Conservation (phyloP, 2,113 vertebrate genomes). For the Corynorhinus townsendii region DNA sequence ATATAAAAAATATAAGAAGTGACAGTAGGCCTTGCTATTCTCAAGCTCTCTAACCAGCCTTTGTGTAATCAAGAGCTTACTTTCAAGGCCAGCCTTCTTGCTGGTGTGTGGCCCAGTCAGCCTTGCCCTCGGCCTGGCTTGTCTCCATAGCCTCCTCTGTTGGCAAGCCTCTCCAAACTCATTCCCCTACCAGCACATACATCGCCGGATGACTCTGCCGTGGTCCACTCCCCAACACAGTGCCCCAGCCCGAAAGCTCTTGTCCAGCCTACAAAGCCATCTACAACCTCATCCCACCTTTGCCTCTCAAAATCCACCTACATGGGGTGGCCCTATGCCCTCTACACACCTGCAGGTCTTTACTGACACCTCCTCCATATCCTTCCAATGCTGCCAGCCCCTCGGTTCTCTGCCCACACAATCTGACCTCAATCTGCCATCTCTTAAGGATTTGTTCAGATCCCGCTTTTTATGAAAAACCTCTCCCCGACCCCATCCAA, state of each 20-base stretch:
- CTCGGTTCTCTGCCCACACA: background rate
- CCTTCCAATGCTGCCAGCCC: too few species aligned
- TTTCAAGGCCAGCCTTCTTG: background rate
- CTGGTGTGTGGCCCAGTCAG: background rate
- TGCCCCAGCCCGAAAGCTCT: background rate
- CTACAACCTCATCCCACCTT: background rate
- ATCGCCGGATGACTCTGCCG: background rate
- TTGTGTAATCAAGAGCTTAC: background rate
- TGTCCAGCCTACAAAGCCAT: background rate
- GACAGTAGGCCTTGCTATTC: background rate
- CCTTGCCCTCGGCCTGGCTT: background rate
- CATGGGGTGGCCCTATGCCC: background rate
- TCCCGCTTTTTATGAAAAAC: background rate
- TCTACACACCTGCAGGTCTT: background rate
- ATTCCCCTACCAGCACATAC: background rate
- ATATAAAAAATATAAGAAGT: background rate
- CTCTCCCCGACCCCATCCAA: background rate
- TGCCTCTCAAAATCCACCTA: background rate
- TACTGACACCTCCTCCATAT: background rate
- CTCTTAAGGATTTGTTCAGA: background rate
- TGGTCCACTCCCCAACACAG: background rate
- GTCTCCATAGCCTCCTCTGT: background rate
- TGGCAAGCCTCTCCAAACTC: background rate
- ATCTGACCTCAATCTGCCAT: background rate
- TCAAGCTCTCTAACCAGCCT: background rate